Conservation (phyloP, 2,113 vertebrate genomes). For the Python bivittatus region DNA sequence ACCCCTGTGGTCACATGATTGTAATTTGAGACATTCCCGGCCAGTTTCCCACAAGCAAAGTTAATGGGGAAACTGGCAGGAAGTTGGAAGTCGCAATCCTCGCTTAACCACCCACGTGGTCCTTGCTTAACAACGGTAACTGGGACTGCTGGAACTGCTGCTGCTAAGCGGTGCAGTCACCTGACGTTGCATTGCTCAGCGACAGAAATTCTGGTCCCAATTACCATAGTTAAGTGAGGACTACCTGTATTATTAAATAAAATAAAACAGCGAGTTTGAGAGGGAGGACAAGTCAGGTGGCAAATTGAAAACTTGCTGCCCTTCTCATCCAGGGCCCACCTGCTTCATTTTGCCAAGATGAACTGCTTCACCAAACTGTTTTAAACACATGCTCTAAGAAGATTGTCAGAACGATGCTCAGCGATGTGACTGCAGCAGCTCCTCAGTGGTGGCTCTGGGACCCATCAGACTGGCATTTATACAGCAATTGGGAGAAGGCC, state of each 20-base stretch:
- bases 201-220: background rate
- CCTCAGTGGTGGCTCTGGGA: background rate
- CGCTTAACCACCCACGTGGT: too few species aligned
- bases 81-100: background rate
- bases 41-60: background rate
- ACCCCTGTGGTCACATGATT: background rate
- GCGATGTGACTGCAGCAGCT: background rate
- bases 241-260: background rate
- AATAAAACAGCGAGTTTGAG: background rate
- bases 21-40: background rate
- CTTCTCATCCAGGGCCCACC: background rate
- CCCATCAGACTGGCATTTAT: background rate
- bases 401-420: background rate
- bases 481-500: background rate
- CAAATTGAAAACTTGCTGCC: background rate
- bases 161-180: background rate
- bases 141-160: background rate
- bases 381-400: background rate
- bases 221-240: background rate
- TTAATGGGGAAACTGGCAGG: background rate
- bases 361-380: background rate
- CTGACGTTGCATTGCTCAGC: background rate
- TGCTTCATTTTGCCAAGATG: background rate
- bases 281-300: background rate
- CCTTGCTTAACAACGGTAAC: background rate